Conservation (phyloP, 1,140 invertebrate species). For the Drosophila mojavensis region DNA sequence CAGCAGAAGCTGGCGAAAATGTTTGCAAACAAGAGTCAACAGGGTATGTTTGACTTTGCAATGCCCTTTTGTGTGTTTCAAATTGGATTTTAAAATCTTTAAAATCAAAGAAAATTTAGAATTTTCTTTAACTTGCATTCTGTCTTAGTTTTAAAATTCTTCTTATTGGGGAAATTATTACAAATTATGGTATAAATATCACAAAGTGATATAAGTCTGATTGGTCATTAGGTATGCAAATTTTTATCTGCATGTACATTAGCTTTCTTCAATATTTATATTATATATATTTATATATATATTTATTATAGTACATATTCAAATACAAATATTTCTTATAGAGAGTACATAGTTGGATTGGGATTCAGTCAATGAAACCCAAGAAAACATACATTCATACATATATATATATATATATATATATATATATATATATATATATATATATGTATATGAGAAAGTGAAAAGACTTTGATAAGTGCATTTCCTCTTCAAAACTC, state of each 20-base stretch:
- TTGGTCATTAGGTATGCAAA: no score
- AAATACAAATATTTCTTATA: no score
- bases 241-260: no score
- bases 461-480: slow-evolving; percentile 39
- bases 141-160: no score
- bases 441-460: slow-evolving; percentile 3
- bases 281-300: no score
- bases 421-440: slow-evolving; percentile 12
- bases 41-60: not conserved
- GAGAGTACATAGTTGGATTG: not conserved
- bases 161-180: no score
- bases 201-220: no score
- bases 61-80: not conserved
- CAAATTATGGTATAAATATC: no score
- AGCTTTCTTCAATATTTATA: no score
- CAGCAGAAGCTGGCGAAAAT: slow-evolving; percentile 28
- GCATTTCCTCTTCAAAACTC: slow-evolving; percentile 64
- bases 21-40: not conserved
- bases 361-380: not conserved
- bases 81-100: not conserved
- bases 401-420: slow-evolving; percentile 12
- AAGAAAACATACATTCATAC: not conserved
- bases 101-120: no score
- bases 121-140: no score
- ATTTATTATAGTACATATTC: no score